Conservation (phyloP, 2,888 invertebrate species). For the Polymixis lichenea region DNA sequence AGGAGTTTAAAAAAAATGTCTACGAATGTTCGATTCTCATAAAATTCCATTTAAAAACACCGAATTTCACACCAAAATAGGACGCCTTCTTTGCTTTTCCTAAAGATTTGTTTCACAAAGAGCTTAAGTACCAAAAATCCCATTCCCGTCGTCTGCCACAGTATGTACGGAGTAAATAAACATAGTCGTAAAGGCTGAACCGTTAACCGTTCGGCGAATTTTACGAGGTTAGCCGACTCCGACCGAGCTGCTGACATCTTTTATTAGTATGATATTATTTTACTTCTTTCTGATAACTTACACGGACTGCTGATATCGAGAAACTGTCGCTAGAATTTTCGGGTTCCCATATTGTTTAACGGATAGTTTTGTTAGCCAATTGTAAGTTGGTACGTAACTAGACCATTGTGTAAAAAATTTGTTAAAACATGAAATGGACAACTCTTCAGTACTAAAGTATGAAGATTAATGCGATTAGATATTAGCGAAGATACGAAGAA, state of each 20-base stretch:
- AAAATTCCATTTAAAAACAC: too few species aligned
- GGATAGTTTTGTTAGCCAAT: background rate
- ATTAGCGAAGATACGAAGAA: background rate
- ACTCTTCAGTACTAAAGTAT: background rate
- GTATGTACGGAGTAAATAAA: constrained; percentile 38
- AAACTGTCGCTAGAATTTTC: background rate
- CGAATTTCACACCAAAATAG: background rate
- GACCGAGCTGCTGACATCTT: constrained; percentile 13
- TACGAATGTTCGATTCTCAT: too few species aligned
- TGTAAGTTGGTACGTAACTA: too few species aligned
- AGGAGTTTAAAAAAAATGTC: too few species aligned
- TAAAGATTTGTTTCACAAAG: constrained; percentile 1
- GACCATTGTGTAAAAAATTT: too few species aligned
- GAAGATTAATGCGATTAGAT: background rate
- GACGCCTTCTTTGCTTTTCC: background rate
- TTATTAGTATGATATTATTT: constrained; percentile 28
- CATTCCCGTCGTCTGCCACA: background rate
- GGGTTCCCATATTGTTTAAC: background rate
- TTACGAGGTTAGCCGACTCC: constrained; percentile 34
- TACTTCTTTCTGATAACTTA: constrained; percentile 33
- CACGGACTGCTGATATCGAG: background rate
- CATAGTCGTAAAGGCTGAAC: constrained; percentile 41
- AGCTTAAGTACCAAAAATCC: constrained; percentile 12
- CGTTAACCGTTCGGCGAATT: constrained; percentile 32
- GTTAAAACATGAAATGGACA: too few species aligned